A percentile compares a stretch with the other conserved stretches of the same genome.
Evolutionary conservation across 2,888 invertebrate species (phyloP).

Genomic region (Scrobipalpa atriplicella): DNA sequence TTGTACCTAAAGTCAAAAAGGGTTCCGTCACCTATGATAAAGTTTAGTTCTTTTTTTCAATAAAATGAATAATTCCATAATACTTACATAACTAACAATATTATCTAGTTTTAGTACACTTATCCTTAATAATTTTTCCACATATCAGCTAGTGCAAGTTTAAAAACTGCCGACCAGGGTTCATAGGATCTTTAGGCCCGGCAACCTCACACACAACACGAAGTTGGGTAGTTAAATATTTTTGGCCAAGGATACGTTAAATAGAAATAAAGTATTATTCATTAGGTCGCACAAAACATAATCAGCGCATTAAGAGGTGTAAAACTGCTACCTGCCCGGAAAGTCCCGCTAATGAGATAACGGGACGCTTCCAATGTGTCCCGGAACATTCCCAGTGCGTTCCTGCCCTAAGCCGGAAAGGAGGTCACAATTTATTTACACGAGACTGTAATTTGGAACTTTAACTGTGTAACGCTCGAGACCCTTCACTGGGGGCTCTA

Average conservation of each 20-base stretch:
- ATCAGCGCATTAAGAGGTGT: neutral
- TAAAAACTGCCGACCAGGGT: too few species aligned
- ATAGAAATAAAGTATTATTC: neutral
- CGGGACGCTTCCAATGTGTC: constrained; percentile 14
- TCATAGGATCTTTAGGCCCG: too few species aligned
- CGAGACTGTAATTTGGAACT: constrained; percentile 46
- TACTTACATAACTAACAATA: too few species aligned
- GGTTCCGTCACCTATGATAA: neutral
- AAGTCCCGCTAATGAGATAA: constrained; percentile 25
- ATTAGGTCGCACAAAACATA: neutral
- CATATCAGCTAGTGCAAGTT: too few species aligned
- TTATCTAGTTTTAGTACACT: too few species aligned
- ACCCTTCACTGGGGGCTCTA: constrained; percentile 28
- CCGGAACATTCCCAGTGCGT: constrained; percentile 18
- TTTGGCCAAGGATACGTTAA: neutral
- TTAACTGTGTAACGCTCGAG: constrained; percentile 31
- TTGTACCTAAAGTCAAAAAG: neutral
- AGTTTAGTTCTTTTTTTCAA: too few species aligned
- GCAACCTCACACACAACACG: too few species aligned
- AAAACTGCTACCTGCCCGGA: neutral
- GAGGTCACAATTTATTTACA: constrained; percentile 49
- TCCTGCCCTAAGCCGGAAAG: constrained; percentile 31
- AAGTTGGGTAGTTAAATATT: too few species aligned
- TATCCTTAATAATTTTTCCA: too few species aligned
- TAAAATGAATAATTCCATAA: too few species aligned